Evolutionary conservation across 23 tunicate species (phyloP), one percentile per base, ranked within the genome.

Genomic region (Trididemnum nubilum): DNA sequence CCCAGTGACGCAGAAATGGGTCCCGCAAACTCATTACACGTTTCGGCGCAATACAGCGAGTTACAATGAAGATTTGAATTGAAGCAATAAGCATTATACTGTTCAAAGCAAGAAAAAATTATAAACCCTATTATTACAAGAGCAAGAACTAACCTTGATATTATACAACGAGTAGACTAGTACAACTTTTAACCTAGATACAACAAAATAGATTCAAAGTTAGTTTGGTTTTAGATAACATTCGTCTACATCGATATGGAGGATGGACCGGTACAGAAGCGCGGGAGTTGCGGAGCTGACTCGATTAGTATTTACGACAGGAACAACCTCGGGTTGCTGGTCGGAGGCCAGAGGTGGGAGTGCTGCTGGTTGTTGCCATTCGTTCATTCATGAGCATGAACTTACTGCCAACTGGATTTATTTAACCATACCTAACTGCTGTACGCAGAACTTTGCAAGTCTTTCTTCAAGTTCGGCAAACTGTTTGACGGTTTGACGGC

Each of bases 241-340:
- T 92, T 92, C 63, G 51, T 38, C 1, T 92, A 67, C 38, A 73
- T 92, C 82, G 85, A 92, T 57, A 82, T 92, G 85, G 97, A 92
- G 60, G 88, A 87, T 72, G 97, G 74, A 31, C 97, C 97, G 18
- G 77, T 78, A 2, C 97, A 92, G 63, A 87, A 87, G 30, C 26
- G 78, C 0, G 84, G 92, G 36, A 73, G 72, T 63, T 92, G 97
- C 64, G 79, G 82, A 2, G 82, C 88, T 33, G 97, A 92, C 72
- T 87, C 77, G 19, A 34, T 92, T 22, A 21, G 79, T 1, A 72
- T 92, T 26, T 31, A 37, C 22, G 92, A 83, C 65, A 78, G 84
- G n/a, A 63, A 32, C 54, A 66, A 73, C 15, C 54, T 15, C 9
- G 54, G 15, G 15, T 7, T 15, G 15, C 9, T 44, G 54, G 54